Evolutionary conservation across 2,888 invertebrate species (phyloP).

Genomic region (Plebejus argus): DNA sequence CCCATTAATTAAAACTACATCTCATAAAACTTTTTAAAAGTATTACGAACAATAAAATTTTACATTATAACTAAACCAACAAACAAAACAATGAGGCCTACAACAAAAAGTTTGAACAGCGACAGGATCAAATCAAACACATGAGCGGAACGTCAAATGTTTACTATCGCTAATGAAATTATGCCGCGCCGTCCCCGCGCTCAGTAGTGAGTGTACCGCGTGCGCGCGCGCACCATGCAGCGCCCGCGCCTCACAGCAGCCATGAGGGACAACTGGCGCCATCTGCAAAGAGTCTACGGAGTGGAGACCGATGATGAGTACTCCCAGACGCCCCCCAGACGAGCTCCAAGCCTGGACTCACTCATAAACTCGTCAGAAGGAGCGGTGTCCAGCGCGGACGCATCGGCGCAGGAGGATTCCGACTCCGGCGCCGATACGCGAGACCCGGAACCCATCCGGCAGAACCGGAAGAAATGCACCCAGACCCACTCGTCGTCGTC

Average conservation of each 20-base stretch:
- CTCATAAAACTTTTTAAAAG: background rate
- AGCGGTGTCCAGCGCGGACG: conserved; percentile 82
- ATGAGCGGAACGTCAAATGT: background rate
- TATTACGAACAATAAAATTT: background rate
- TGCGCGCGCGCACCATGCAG: conserved; percentile 76
- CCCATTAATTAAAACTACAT: background rate
- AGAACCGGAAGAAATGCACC: conserved; percentile 64
- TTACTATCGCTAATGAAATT: conserved; percentile 22
- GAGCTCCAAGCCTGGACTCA: conserved; percentile 84
- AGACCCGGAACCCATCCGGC: conserved; percentile 63
- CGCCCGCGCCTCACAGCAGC: conserved; percentile 76
- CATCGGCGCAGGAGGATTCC: conserved; percentile 82
- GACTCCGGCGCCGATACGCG: conserved; percentile 85
- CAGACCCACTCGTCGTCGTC: conserved; percentile 79
- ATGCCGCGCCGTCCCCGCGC: conserved; percentile 45
- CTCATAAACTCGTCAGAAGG: conserved; percentile 85
- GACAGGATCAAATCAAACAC: background rate
- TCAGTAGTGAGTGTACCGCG: conserved; percentile 67
- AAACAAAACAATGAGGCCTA: background rate
- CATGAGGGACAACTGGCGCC: conserved; percentile 81
- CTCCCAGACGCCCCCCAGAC: conserved; percentile 53
- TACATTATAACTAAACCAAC: background rate
- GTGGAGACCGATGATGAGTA: conserved; percentile 67
- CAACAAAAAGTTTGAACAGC: background rate
- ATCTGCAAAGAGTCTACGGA: conserved; percentile 75